A percentile compares a stretch with the other conserved stretches of the same genome.
phyloP scores from a whole-genome alignment of 2,113 vertebrate species.

The Pollimyrus isidori region DNA sequence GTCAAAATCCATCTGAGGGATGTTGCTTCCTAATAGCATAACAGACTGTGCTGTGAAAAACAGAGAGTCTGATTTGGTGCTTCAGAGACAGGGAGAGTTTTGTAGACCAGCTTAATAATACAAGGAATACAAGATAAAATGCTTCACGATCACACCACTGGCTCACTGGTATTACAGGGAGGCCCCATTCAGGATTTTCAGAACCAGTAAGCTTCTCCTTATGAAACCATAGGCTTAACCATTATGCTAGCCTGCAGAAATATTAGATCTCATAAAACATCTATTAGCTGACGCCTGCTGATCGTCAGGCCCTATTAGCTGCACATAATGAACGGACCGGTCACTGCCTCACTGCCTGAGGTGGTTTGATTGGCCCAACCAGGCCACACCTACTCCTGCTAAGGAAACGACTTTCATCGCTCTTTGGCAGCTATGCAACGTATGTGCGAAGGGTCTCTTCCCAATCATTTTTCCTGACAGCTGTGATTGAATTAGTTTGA shows the following conservation, averaged over 20 bases:
- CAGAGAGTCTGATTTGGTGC: slow-evolving; percentile 66
- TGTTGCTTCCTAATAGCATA: slow-evolving; percentile 64
- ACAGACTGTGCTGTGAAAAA: slow-evolving; percentile 72
- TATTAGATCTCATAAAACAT: neutral
- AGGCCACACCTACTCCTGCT: neutral
- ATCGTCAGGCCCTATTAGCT: neutral
- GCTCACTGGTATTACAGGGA: neutral
- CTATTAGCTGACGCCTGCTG: neutral
- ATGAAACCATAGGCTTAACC: neutral
- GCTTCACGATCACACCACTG: neutral
- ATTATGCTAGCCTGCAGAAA: neutral
- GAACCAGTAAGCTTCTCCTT: neutral
- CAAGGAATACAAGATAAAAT: neutral
- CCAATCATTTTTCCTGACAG: slow-evolving; percentile 41
- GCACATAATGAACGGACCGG: neutral
- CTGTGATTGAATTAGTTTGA: slow-evolving; percentile 54
- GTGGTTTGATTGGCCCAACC: neutral
- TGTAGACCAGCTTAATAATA: slow-evolving; percentile 21
- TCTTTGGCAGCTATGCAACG: neutral
- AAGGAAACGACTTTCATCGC: neutral
- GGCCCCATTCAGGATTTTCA: neutral
- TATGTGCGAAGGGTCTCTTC: neutral
- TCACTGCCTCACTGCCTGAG: neutral
- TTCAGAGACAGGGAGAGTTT: slow-evolving; percentile 47
- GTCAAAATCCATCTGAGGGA: slow-evolving; percentile 69